Conservation (phyloP, 2,888 invertebrate genomes). For the Thecocarcelia acutangulata region DNA sequence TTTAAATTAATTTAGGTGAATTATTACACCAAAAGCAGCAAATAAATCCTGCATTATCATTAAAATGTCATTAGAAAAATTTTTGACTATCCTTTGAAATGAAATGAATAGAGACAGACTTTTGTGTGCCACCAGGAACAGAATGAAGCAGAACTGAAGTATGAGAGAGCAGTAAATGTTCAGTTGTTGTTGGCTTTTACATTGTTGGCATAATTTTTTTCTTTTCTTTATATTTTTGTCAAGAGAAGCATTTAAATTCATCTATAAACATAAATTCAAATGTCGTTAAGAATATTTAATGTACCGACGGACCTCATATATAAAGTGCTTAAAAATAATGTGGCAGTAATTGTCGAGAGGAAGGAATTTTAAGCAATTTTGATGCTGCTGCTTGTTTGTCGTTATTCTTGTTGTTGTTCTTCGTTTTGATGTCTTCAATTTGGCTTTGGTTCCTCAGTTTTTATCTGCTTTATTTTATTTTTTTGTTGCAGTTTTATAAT, state of each 20-base stretch:
- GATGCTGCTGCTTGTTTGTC: slow-evolving; percentile 20
- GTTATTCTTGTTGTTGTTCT: slow-evolving; percentile 3
- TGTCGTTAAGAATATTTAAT: slow-evolving; percentile 63
- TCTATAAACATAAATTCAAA: slow-evolving; percentile 66
- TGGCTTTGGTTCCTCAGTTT: slow-evolving; percentile 2
- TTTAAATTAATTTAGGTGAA: slow-evolving; percentile 55
- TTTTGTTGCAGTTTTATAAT: slow-evolving; percentile 53
- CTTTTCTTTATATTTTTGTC: not conserved
- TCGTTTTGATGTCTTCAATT: slow-evolving; percentile 9
- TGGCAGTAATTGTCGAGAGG: slow-evolving; percentile 28
- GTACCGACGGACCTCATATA: slow-evolving; percentile 57
- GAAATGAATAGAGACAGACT: not conserved
- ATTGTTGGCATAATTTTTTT: slow-evolving; percentile 7
- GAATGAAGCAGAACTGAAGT: not conserved
- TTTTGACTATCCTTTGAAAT: slow-evolving; percentile 1
- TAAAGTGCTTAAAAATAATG: slow-evolving; percentile 44
- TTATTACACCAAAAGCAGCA: slow-evolving; percentile 28
- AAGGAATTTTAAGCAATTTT: slow-evolving; percentile 59
- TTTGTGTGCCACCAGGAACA: not conserved
- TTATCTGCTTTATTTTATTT: too few species aligned
- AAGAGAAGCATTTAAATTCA: slow-evolving; percentile 54
- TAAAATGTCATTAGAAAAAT: slow-evolving; percentile 58
- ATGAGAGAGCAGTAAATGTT: not conserved
- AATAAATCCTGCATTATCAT: slow-evolving; percentile 51
- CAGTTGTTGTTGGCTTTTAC: slow-evolving; percentile 5